A percentile compares a stretch with the other conserved stretches of the same genome.
Evolutionary conservation across 2,113 vertebrate species (phyloP).

Genomic region (Uria lomvia): DNA sequence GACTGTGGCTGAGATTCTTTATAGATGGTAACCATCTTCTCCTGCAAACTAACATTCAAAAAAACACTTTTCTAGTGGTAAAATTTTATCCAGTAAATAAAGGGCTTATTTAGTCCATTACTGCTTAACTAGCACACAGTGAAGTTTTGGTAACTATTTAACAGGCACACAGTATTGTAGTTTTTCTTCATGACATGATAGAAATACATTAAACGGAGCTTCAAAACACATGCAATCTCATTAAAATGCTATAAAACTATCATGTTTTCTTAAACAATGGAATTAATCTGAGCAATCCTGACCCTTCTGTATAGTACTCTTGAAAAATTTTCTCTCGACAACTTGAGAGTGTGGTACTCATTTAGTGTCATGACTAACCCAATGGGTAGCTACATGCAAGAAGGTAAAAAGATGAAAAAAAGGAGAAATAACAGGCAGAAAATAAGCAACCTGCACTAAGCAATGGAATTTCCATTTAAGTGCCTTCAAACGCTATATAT

Average conservation of each 20-base stretch:
- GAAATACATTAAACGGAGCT: not conserved
- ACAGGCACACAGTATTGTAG: not conserved
- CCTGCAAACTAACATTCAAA: conserved; percentile 76
- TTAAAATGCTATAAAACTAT: not conserved
- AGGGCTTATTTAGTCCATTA: not conserved
- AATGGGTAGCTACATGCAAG: not conserved
- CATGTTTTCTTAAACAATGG: not conserved
- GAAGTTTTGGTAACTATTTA: not conserved
- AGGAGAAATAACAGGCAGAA: not conserved
- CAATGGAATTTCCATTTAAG: not conserved
- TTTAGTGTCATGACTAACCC: not conserved
- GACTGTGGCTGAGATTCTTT: conserved; percentile 60
- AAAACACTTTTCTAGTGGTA: not conserved
- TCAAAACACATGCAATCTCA: not conserved
- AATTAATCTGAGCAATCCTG: not conserved
- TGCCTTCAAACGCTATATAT: not conserved
- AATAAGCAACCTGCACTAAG: not conserved
- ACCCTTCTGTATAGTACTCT: not conserved
- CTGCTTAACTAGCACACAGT: not conserved
- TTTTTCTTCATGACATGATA: not conserved
- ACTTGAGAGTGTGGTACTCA: not conserved
- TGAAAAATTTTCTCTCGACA: not conserved
- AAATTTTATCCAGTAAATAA: not conserved
- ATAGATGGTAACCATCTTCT: conserved; percentile 77
- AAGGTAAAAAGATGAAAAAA: not conserved